Percentiles rank a stretch among this genome's conserved stretches.
Evolutionary conservation across 2,888 invertebrate genomes (phyloP).

Genomic region (Ceraclea dissimilis): DNA sequence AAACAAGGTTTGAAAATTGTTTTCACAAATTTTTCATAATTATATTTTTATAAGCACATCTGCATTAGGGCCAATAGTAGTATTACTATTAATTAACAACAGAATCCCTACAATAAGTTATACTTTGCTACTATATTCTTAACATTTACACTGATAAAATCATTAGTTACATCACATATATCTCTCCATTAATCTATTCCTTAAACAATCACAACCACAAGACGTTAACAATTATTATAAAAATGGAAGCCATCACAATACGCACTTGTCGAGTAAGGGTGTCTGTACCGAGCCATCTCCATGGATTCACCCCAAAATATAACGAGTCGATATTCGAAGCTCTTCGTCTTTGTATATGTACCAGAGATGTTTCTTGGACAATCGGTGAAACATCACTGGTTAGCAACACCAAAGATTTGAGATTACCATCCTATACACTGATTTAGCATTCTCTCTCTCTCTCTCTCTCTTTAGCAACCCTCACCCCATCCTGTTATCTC

Average conservation of each 20-base stretch:
- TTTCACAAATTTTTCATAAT: no score
- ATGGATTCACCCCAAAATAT: conserved; percentile 37
- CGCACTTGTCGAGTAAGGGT: conserved; percentile 41
- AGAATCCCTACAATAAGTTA: no score
- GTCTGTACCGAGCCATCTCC: conserved; percentile 49
- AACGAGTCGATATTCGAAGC: neutral
- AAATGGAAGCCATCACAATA: conserved; percentile 5
- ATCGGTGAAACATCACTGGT: conserved; percentile 26
- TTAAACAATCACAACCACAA: no score
- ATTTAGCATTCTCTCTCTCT: conserved; percentile 31
- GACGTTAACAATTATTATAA: no score
- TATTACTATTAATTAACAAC: no score
- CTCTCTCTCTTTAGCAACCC: conserved; percentile 22
- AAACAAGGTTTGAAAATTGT: no score
- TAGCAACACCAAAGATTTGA: conserved; percentile 29
- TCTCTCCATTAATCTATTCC: no score
- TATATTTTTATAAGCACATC: no score
- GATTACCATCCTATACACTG: conserved; percentile 31
- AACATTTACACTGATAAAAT: no score
- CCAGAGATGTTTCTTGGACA: conserved; percentile 25
- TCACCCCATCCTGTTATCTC: conserved; percentile 32
- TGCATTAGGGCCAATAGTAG: no score
- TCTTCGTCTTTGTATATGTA: conserved; percentile 3
- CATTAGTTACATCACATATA: no score
- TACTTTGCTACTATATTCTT: no score